A percentile compares a stretch with the other conserved stretches of the same genome.
phyloP scores from a whole-genome alignment of 1,140 invertebrate species.

The Meloidogyne chitwoodi region DNA sequence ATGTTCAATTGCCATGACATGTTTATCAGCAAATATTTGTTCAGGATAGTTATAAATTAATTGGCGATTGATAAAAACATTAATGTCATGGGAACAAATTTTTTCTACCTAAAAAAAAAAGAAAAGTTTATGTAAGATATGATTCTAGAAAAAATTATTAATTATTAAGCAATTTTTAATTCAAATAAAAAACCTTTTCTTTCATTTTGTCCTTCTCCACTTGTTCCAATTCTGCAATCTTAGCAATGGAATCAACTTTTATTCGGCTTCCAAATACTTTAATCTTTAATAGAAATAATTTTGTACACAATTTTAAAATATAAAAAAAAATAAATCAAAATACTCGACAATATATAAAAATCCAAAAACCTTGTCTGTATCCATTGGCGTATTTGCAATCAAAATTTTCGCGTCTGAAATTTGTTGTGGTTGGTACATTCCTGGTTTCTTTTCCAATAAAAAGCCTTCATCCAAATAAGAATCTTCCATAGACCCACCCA shows the following conservation, averaged over 20 bases:
- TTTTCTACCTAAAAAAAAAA: constrained; percentile 66
- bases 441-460: constrained; percentile 90
- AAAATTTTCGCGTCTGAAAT: constrained; percentile 90
- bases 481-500: constrained; percentile 82
- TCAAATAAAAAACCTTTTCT: constrained; percentile 72
- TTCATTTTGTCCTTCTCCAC: constrained; percentile 99
- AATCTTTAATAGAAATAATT: constrained; percentile 27
- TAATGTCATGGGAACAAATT: constrained; percentile 89
- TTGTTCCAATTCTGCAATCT: constrained; percentile 92
- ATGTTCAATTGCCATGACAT: constrained; percentile 98
- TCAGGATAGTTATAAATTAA: constrained; percentile 99
- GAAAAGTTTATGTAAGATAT: constrained; percentile 5
- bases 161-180: background rate
- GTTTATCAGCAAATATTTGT: constrained; percentile 95
- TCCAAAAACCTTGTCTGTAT: constrained; percentile 86
- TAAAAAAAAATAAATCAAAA: too few relatives aligned
- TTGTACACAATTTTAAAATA: too few relatives aligned
- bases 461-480: constrained; percentile 98
- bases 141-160: background rate
- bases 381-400: constrained; percentile 99
- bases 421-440: constrained; percentile 78
- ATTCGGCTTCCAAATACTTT: constrained; percentile 91
- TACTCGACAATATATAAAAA: too few relatives aligned
- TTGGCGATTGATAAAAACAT: constrained; percentile 98
- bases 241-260: constrained; percentile 92